Conservation (phyloP, 2,888 invertebrate species). For the Nomada ruficornis region DNA sequence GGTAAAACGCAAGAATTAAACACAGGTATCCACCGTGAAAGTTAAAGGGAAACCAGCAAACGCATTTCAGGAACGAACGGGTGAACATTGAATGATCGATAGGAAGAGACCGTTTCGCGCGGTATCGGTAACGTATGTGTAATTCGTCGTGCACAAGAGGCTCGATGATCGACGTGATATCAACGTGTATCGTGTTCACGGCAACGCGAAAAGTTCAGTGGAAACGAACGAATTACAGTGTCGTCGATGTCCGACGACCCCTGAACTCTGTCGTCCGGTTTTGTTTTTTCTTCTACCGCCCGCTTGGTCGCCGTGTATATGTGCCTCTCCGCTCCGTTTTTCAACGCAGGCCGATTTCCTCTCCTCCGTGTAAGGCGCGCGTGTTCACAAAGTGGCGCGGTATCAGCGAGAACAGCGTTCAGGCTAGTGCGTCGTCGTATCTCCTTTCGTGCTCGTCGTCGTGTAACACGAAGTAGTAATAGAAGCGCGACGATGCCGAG, state of each 20-base stretch:
- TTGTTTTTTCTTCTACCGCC: slow-evolving; percentile 25
- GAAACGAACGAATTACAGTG: slow-evolving; percentile 32
- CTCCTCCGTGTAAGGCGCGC: slow-evolving; percentile 24
- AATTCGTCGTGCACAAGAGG: neutral
- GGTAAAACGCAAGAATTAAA: too few relatives aligned
- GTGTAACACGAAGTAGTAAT: slow-evolving; percentile 17
- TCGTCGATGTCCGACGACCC: slow-evolving; percentile 73
- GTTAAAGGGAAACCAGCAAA: neutral
- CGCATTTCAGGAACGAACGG: neutral
- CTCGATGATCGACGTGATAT: slow-evolving; percentile 10
- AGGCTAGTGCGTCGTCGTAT: slow-evolving; percentile 49
- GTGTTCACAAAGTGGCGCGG: slow-evolving; percentile 28
- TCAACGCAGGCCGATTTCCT: slow-evolving; percentile 37
- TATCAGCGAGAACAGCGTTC: slow-evolving; percentile 33
- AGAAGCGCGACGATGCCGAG: slow-evolving; percentile 32
- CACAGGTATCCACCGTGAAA: too few relatives aligned
- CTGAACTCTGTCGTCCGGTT: slow-evolving; percentile 78
- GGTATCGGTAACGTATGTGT: neutral
- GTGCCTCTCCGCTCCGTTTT: neutral
- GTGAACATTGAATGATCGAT: neutral
- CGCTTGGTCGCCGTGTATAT: neutral
- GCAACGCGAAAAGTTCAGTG: slow-evolving; percentile 21
- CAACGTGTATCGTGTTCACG: neutral
- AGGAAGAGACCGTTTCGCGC: neutral
- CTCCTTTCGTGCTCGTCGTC: slow-evolving; percentile 52